A percentile compares a stretch with the other conserved stretches of the same genome.
Conservation (phyloP, 1,140 invertebrate species). For the Magallana gigas region DNA sequence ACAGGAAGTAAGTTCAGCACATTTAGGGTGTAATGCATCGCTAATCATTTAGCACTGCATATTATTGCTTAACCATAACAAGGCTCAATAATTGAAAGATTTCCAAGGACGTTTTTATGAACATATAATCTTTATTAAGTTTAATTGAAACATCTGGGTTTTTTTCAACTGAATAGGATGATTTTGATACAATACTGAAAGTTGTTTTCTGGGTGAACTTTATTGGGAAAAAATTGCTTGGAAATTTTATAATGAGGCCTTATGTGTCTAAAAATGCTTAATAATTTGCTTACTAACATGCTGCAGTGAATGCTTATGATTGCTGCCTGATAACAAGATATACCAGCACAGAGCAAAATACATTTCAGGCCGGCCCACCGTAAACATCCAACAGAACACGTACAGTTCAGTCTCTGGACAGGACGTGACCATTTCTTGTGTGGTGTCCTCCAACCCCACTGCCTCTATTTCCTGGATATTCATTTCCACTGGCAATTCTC, state of each 20-base stretch:
- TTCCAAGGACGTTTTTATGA: too few species aligned
- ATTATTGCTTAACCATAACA: not conserved
- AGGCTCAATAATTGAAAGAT: not conserved
- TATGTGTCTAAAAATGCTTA: too few species aligned
- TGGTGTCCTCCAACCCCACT: conserved; percentile 42
- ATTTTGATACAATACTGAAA: too few species aligned
- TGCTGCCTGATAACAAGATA: not conserved
- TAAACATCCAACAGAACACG: conserved; percentile 6
- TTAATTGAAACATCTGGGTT: too few species aligned
- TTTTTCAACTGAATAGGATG: too few species aligned
- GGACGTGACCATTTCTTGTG: conserved; percentile 39
- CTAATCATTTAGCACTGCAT: not conserved
- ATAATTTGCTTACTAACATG: not conserved
- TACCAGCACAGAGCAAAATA: not conserved
- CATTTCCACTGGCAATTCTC: not conserved
- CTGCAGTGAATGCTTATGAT: conserved; percentile 18
- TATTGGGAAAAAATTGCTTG: too few species aligned
- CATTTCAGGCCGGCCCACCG: conserved; percentile 37
- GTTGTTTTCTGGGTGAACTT: too few species aligned
- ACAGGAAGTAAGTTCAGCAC: conserved; percentile 36
- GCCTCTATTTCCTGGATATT: conserved; percentile 40
- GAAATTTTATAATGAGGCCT: too few species aligned
- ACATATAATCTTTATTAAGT: too few species aligned
- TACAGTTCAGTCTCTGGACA: conserved; percentile 34
- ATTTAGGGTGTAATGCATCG: not conserved